phyloP scores from a whole-genome alignment of 2,888 invertebrate genomes.

The Ceratothoa steindachneri region DNA sequence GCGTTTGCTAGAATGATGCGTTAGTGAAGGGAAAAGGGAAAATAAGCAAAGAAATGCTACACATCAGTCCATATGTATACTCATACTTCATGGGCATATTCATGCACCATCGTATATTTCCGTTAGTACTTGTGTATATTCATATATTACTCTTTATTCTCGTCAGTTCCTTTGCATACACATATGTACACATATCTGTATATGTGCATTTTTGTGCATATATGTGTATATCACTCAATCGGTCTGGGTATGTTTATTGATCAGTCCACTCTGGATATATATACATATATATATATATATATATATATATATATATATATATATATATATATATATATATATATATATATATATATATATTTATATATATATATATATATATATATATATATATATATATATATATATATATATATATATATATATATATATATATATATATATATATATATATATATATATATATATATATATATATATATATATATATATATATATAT shows the following conservation, averaged over 20 bases:
- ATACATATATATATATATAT: slow-evolving; percentile 11
- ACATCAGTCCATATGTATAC: too few species aligned
- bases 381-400: slow-evolving; percentile 12
- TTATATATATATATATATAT: slow-evolving; percentile 9
- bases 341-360: slow-evolving; percentile 1
- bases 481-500: slow-evolving; percentile 10
- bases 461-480: neutral
- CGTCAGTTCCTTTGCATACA: too few species aligned
- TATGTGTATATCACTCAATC: neutral
- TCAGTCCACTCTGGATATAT: neutral
- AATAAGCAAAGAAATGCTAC: too few species aligned
- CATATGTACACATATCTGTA: neutral
- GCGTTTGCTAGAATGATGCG: too few species aligned
- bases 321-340: slow-evolving; percentile 15
- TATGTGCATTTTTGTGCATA: neutral
- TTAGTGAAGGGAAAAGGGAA: too few species aligned
- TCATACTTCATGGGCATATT: too few species aligned
- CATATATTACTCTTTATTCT: too few species aligned
- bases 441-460: slow-evolving; percentile 12
- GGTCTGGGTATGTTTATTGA: too few species aligned
- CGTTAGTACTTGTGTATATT: too few species aligned
- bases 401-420: slow-evolving; percentile 12
- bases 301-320: slow-evolving; percentile 13
- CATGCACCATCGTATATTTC: too few species aligned
- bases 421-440: slow-evolving; percentile 11